Conservation (phyloP, 2,797 vertebrate species). For the Typhlichthys subterraneus region DNA sequence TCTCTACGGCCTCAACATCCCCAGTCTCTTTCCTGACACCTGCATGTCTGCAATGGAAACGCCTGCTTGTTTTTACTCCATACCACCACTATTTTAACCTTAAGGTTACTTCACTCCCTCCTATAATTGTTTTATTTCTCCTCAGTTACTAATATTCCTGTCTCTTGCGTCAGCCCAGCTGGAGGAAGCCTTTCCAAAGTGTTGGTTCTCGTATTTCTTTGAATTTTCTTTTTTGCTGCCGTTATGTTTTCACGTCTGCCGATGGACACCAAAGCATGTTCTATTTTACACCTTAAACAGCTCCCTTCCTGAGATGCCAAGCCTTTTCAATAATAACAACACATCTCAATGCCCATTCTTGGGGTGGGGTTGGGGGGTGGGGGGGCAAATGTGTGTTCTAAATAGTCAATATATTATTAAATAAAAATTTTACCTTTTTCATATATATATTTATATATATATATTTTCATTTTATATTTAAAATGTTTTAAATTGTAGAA, state of each 20-base stretch:
- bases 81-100: constrained; percentile 42
- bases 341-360: neutral
- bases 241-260: constrained; percentile 45
- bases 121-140: constrained; percentile 41
- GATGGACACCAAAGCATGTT: constrained; percentile 59
- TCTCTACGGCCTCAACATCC: constrained; percentile 63
- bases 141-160: constrained; percentile 71
- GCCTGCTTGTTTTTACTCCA: constrained; percentile 42
- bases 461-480: neutral
- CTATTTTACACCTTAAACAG: constrained; percentile 18
- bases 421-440: neutral
- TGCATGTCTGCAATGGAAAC: constrained; percentile 68
- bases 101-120: constrained; percentile 37
- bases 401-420: neutral
- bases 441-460: neutral
- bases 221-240: constrained; percentile 19
- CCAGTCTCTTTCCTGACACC: constrained; percentile 62
- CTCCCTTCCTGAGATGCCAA: constrained; percentile 57
- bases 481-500: neutral
- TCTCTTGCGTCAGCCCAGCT: constrained; percentile 66
- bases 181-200: constrained; percentile 62
- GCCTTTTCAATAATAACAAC: constrained; percentile 70
- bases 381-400: neutral
- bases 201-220: constrained; percentile 43
- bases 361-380: neutral